Conservation (phyloP, 37 sponge, comb jelly and placozoan genomes). For the Hexactinellida sp. region DNA sequence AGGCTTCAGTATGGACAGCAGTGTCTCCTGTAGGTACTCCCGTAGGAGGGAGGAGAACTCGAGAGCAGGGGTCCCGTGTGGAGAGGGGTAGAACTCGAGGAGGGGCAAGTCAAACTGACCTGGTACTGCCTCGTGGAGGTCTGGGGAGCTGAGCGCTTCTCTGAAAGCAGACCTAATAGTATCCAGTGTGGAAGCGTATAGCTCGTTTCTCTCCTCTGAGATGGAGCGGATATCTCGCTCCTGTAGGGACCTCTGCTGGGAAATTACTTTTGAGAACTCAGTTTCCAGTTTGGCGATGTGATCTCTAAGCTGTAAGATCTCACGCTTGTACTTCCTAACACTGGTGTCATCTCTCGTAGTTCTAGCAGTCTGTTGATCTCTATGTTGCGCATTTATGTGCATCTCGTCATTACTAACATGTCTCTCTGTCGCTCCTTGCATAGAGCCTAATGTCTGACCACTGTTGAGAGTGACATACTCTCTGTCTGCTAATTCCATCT, state of each 20-base stretch:
- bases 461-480: too few relatives aligned
- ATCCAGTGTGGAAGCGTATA: background rate
- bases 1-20: background rate
- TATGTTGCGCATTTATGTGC: too few relatives aligned
- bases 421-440: too few relatives aligned
- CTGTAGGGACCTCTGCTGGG: background rate
- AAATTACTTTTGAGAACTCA: background rate
- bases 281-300: background rate
- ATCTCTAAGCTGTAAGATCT: background rate
- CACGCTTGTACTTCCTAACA: background rate
- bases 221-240: background rate
- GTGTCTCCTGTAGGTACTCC: background rate
- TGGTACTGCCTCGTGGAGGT: background rate
- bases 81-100: background rate
- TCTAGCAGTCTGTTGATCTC: too few relatives aligned
- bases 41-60: background rate
- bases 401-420: too few relatives aligned
- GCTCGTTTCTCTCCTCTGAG: background rate
- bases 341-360: background rate
- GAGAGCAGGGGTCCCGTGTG: background rate
- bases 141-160: background rate
- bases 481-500: background rate
- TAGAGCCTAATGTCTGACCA: too few relatives aligned
- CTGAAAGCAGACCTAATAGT: background rate
- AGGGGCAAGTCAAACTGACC: background rate